These are phyloP conservation scores for Morpho achilles DNA, from an alignment of 2,888 invertebrate species.

Conservation along the genomic window DNA sequence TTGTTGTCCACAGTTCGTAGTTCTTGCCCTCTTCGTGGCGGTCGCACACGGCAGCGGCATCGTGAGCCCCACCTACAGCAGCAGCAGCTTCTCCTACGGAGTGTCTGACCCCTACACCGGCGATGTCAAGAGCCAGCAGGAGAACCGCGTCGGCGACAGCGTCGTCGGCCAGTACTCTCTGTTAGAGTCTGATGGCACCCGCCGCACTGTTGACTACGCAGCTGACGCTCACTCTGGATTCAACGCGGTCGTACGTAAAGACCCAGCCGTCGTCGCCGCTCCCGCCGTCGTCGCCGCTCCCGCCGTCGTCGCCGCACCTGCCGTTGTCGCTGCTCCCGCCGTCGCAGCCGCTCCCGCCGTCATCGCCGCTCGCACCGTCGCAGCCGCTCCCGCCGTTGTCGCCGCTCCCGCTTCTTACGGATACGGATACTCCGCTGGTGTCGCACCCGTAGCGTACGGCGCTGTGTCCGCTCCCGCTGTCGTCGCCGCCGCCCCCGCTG, in stretches of 20 bases:
- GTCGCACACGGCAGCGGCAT: constrained; percentile 42
- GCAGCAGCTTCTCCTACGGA: constrained; percentile 59
- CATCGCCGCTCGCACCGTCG: not conserved
- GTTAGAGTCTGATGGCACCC: constrained; percentile 49
- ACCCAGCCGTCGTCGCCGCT: too few relatives aligned
- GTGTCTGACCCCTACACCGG: constrained; percentile 48
- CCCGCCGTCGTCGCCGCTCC: too few relatives aligned
- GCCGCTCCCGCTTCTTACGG: constrained; percentile 4
- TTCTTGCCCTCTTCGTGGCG: constrained; percentile 46
- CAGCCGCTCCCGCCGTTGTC: constrained; percentile 22
- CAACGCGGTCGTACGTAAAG: constrained; percentile 68
- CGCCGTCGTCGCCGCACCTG: too few relatives aligned
- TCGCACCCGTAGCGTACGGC: constrained; percentile 6
- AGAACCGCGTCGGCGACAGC: constrained; percentile 66
- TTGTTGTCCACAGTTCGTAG: constrained; percentile 48
- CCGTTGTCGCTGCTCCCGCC: not conserved
- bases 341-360: constrained; percentile 18
- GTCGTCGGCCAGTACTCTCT: constrained; percentile 63
- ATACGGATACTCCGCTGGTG: too few relatives aligned
- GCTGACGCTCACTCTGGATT: constrained; percentile 70
- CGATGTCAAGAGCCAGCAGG: constrained; percentile 70
- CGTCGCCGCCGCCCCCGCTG: constrained; percentile 20
- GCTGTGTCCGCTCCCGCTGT: constrained; percentile 10
- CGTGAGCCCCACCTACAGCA: constrained; percentile 37
- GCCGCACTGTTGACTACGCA: constrained; percentile 74